These are phyloP conservation scores for Centropus bengalensis DNA, from an alignment of 2,113 vertebrate species.

Conservation along the genomic window DNA sequence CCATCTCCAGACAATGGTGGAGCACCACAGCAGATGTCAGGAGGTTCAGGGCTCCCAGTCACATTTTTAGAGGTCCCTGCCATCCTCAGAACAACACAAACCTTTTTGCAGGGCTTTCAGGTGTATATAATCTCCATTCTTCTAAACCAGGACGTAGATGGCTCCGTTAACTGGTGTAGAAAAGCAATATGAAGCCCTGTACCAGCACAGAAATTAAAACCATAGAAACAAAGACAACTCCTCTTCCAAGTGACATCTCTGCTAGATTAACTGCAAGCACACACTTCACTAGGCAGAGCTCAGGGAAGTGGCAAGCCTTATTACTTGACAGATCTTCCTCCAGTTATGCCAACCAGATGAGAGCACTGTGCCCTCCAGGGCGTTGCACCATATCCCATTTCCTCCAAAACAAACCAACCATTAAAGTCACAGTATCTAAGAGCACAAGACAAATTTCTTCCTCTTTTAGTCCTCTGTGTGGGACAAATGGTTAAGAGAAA, in stretches of 20 bases:
- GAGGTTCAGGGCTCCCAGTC: not conserved
- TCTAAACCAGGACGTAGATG: not conserved
- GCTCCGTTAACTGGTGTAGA: not conserved
- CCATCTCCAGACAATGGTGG: not conserved
- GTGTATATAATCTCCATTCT: not conserved
- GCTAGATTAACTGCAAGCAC: not conserved
- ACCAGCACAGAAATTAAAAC: not conserved
- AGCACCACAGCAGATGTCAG: not conserved
- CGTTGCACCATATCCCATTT: not conserved
- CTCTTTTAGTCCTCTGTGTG: not conserved
- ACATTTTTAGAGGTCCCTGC: not conserved
- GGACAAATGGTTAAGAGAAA: not conserved
- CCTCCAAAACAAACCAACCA: not conserved
- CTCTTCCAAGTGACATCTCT: not conserved
- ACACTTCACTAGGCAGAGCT: not conserved
- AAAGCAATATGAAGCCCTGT: fast-evolving
- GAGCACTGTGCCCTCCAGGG: not conserved
- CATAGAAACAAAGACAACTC: not conserved
- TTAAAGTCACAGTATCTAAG: not conserved
- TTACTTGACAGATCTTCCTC: not conserved
- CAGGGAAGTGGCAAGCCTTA: not conserved
- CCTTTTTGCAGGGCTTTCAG: not conserved
- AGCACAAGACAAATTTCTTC: not conserved
- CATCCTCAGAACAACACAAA: not conserved
- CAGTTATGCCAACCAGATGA: not conserved